Base-by-base conservation (phyloP, 2,888 invertebrate genomes). In the Mesorhabditis belari region DNA sequence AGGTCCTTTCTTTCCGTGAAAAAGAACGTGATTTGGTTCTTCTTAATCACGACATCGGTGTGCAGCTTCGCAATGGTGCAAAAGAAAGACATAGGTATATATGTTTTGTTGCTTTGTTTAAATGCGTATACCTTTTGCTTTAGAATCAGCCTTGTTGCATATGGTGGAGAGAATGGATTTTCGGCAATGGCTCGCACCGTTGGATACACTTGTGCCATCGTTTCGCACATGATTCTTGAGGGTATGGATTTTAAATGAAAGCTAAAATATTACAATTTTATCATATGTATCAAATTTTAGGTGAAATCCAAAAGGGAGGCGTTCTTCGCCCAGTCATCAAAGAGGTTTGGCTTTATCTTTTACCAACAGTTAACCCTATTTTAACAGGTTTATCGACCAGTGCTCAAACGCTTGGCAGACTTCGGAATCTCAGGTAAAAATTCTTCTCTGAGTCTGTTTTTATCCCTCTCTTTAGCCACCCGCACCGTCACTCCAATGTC, bases 161-260 rank as follows among this genome's bases (percentile, higher is more conserved):
- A 98, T 73, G 96, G 96, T 0, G 84, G 85, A 21, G 76, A 82
- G 5, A 64, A 64, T 53, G 74, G 73, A 55, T 91, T 91, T 82
- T 93, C 95, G 0, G 98, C 98, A 26, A 99, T 98, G 98, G 90
- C 92, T 0, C 87, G 89, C 77, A 90, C 91, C 6, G 92, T 93
- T 6, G 92, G 92, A 24, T 91, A 88, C 84, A 96, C 89, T 0
- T 89, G 93, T 5, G 98, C 92, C 23, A 96, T 98, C 74, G 93
- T 95, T 1, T 88, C 92, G 0, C 93, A 93, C 83, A 99, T 98
- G 98, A 87, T 98, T 65, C 85, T 98, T 17, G 92, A 94, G 82
- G 95, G 94, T 90, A 26, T 6, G 67, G 60, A 27, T 55, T 52
- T 35, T 25, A 26, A 50, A 26, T 23, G 2, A 17, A 17, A 19